Conservation (phyloP, 2,888 invertebrate genomes). For the Lydus trimaculatus region DNA sequence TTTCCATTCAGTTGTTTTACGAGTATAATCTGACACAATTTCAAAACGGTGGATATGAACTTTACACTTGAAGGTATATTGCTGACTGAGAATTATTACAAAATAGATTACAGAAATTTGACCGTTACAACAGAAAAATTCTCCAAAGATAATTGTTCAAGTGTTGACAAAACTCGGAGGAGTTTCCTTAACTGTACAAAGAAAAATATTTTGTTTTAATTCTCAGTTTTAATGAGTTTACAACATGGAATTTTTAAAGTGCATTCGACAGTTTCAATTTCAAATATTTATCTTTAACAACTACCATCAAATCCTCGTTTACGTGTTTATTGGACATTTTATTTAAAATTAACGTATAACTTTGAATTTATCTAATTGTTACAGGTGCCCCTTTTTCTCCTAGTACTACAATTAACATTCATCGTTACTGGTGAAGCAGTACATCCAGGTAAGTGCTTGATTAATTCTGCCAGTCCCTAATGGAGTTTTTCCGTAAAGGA, state of each 20-base stretch:
- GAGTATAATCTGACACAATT: neutral
- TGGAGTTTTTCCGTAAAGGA: neutral
- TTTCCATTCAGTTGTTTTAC: neutral
- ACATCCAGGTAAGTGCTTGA: conserved; percentile 56
- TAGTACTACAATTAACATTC: conserved; percentile 57
- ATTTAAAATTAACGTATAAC: neutral
- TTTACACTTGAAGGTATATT: conserved; percentile 2
- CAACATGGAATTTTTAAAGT: too few relatives aligned
- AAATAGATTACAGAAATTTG: conserved; percentile 3
- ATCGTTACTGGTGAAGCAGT: conserved; percentile 56
- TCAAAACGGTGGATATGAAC: neutral
- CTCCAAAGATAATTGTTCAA: neutral
- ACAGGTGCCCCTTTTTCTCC: conserved; percentile 57
- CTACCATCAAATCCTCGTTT: neutral
- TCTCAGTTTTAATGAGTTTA: neutral
- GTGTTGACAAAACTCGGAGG: neutral
- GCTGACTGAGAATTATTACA: neutral
- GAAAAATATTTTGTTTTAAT: neutral
- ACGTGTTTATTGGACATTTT: neutral
- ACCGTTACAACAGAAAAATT: neutral
- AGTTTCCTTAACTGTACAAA: neutral
- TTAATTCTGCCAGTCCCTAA: neutral
- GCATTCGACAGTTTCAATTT: neutral
- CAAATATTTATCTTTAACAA: neutral
- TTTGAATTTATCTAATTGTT: conserved; percentile 5